Conservation (phyloP, 2,113 vertebrate species). For the Otis tarda region DNA sequence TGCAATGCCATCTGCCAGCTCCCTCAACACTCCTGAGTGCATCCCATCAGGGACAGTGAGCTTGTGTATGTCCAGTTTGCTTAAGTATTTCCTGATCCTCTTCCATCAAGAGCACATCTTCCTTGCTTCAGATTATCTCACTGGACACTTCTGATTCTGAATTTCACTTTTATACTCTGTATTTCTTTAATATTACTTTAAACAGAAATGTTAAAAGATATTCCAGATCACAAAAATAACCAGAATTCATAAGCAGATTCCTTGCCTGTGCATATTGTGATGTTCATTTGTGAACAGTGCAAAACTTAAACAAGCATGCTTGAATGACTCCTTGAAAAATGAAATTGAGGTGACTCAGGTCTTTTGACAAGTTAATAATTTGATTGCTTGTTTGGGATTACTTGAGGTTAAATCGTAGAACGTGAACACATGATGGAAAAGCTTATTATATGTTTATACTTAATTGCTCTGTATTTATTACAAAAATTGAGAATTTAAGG, state of each 20-base stretch:
- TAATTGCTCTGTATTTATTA: neutral
- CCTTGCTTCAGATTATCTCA: neutral
- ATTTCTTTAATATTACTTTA: neutral
- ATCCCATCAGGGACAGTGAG: neutral
- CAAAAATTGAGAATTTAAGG: neutral
- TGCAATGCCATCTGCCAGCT: neutral
- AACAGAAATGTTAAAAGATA: neutral
- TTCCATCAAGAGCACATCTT: neutral
- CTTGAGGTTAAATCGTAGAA: neutral
- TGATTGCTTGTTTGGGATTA: neutral
- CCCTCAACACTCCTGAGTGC: neutral
- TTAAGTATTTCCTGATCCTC: neutral
- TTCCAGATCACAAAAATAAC: neutral
- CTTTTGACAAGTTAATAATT: neutral
- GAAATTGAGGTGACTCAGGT: neutral
- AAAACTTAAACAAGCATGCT: neutral
- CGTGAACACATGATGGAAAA: neutral
- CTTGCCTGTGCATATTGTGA: neutral
- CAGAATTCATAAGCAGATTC: neutral
- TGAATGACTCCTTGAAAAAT: neutral
- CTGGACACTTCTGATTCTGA: neutral
- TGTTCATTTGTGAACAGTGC: neutral
- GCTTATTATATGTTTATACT: neutral
- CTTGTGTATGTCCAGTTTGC: neutral
- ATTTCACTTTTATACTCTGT: neutral